Percentiles rank a stretch among this genome's conserved stretches.
phyloP scores from a whole-genome alignment of 2,888 invertebrate genomes.

The Ctenicera cuprea region DNA sequence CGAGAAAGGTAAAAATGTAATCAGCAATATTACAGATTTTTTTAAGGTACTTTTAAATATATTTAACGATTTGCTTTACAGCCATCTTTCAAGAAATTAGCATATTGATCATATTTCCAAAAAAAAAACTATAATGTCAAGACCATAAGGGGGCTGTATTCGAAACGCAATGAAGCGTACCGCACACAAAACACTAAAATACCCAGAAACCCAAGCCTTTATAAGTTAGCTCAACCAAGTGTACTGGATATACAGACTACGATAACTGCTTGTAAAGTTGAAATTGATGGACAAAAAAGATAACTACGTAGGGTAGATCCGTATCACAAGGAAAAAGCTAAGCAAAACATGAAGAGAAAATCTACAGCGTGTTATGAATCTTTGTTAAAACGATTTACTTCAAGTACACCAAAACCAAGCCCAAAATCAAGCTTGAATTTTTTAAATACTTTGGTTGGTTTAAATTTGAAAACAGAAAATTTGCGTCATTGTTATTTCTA shows the following conservation, averaged over 20 bases:
- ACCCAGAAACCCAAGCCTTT: constrained; percentile 7
- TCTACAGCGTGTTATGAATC: not conserved
- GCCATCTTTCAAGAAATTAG: no score
- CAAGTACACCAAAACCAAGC: not conserved
- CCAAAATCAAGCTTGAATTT: no score
- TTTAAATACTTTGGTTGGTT: no score
- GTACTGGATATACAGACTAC: constrained; percentile 1
- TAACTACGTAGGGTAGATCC: not conserved
- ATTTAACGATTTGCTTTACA: no score
- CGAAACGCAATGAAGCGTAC: not conserved
- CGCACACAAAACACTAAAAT: constrained; percentile 2
- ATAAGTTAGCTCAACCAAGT: not conserved
- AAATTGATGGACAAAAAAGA: constrained; percentile 2
- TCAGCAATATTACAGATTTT: no score
- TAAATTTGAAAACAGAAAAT: no score
- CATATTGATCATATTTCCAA: no score
- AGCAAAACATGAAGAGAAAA: constrained; percentile 8
- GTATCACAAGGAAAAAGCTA: constrained; percentile 3
- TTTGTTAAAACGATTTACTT: not conserved
- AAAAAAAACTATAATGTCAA: not conserved
- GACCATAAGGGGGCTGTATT: not conserved
- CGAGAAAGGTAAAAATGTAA: no score
- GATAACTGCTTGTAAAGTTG: constrained; percentile 15
- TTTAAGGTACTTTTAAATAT: no score
- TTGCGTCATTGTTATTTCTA: no score